Base-by-base conservation (phyloP, 2,113 vertebrate species). In the Poecilia latipinna region DNA sequence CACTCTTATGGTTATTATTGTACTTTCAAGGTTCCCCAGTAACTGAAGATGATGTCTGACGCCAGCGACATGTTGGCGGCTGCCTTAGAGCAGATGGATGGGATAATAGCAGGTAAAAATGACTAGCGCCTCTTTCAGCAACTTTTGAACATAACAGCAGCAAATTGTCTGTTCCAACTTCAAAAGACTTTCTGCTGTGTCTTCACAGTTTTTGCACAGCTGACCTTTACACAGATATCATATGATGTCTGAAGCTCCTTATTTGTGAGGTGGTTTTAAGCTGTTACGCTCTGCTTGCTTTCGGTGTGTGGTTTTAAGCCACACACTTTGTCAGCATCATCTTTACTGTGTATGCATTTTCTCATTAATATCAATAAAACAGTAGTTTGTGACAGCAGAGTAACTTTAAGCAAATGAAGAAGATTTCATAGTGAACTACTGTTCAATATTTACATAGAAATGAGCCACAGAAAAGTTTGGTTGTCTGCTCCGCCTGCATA, bases 31-130 rank as follows among this genome's bases (percentile, higher is more conserved):
- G 71, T 78, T 83, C 37, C 39, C 61, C 61, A 65, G 75, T 70
- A 87, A 87, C 19, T 85, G 65, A 97, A 94, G 85, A 98, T 99
- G 97, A 99, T 99, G 98, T 96, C 95, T 39, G 97, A 99, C 89
- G 98, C 97, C 84, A 99, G 98, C 83, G 98, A 99, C 82, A 99
- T 99, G 98, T 91, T 99, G 89, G 98, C 98, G 24, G 98, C 98
- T 0, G 98, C 98, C 39, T 82, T 99, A 93, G 98, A 99, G 92
- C 98, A 99, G 93, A 99, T 99, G 98, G 98, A 99, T 65, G 98
- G 98, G n/a, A 98, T 99, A 68, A 99, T 99, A 84, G 98, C 98
- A 95, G 98, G 98, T 99, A 88, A 85, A 17, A 17, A 37, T 37
- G 10, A 12, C 35, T 10, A 11, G 10, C 35, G 10, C 35, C 26